These are phyloP conservation scores for Plecturocebus donacophilus DNA, from an alignment of 2,113 vertebrate species.

Conservation along the genomic window DNA sequence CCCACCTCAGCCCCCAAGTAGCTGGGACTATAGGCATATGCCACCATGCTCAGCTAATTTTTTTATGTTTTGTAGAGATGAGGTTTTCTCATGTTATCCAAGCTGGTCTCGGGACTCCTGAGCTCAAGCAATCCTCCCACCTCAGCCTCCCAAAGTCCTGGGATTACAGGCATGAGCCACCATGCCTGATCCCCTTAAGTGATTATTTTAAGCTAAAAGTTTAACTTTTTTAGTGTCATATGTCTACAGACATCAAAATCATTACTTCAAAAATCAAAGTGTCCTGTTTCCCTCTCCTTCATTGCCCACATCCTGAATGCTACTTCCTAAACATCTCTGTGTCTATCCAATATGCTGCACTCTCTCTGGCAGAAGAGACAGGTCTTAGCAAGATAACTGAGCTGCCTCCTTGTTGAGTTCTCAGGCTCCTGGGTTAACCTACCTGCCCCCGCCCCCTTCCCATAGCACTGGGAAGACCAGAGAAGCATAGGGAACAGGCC, in stretches of 20 bases:
- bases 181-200: no score
- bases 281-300: not conserved
- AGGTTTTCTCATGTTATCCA: no score
- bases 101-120: no score
- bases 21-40: no score
- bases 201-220: not conserved
- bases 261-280: slow-evolving; percentile 1
- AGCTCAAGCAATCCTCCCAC: no score
- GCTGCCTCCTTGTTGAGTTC: not conserved
- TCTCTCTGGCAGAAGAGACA: not conserved
- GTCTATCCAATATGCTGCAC: not conserved
- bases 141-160: no score
- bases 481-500: not conserved
- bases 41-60: no score
- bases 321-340: not conserved
- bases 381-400: not conserved
- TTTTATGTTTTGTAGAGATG: no score
- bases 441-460: not conserved
- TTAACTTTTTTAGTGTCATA: not conserved
- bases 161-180: no score
- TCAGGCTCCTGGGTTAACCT: not conserved
- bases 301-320: not conserved
- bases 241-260: not conserved
- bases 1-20: no score
- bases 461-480: not conserved